Conservation (phyloP, 37 sponge, comb jelly and placozoan species). For the Agelas oroides region DNA sequence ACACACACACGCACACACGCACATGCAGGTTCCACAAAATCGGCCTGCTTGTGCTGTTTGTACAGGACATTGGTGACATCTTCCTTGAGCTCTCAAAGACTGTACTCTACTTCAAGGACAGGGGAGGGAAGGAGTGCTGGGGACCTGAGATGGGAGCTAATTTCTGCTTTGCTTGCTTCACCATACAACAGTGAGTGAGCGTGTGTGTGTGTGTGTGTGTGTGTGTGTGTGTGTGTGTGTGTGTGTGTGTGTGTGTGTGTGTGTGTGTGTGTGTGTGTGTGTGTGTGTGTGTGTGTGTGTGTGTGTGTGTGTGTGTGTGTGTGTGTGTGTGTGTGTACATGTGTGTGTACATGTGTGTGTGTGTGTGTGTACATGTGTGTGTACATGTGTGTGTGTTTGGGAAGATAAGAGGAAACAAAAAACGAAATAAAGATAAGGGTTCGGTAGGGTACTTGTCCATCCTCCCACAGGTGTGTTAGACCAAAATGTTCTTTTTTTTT, state of each 20-base stretch:
- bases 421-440: too few relatives aligned
- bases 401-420: neutral
- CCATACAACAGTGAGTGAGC: slow-evolving; percentile 71
- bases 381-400: too few relatives aligned
- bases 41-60: slow-evolving; percentile 76
- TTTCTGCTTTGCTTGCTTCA: slow-evolving; percentile 70
- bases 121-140: slow-evolving; percentile 22
- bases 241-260: too few relatives aligned
- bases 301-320: too few relatives aligned
- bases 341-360: too few relatives aligned
- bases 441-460: too few relatives aligned
- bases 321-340: neutral
- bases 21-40: slow-evolving; percentile 74
- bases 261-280: neutral
- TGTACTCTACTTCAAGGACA: slow-evolving; percentile 63
- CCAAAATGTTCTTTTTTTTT: too few relatives aligned
- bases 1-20: too few relatives aligned
- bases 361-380: neutral
- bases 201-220: too few relatives aligned
- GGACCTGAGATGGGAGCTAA: slow-evolving; percentile 48
- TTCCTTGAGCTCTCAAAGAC: slow-evolving; percentile 76
- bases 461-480: too few relatives aligned
- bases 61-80: slow-evolving; percentile 82
- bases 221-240: too few relatives aligned
- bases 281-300: neutral